These are phyloP conservation scores for Struthidea cinerea DNA, from an alignment of 2,113 vertebrate species.

Conservation along the genomic window DNA sequence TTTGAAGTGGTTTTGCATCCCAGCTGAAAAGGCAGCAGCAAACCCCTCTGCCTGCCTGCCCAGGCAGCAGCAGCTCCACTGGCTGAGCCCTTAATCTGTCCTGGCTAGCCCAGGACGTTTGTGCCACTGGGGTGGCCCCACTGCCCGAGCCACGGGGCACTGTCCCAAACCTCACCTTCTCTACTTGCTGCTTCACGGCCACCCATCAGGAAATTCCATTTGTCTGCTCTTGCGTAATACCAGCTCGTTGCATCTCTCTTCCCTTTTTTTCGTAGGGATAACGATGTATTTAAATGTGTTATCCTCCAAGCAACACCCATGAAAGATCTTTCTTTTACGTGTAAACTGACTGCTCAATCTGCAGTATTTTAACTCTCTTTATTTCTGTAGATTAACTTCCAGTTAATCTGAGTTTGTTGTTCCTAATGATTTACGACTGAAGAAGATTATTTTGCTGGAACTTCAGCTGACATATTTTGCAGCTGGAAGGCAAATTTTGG, in stretches of 20 bases:
- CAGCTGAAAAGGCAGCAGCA: background rate
- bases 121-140: background rate
- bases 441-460: background rate
- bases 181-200: background rate
- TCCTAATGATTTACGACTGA: conserved; percentile 5
- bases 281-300: background rate
- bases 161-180: background rate
- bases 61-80: background rate
- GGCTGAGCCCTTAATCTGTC: background rate
- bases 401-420: conserved; percentile 50
- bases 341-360: background rate
- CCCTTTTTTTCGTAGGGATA: background rate
- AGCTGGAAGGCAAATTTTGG: conserved; percentile 59
- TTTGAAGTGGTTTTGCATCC: background rate
- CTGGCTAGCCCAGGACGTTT: background rate
- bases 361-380: background rate
- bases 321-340: background rate
- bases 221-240: background rate
- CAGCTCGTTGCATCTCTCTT: background rate
- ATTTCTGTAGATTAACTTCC: conserved; percentile 41
- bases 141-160: background rate
- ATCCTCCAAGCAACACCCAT: background rate
- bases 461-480: conserved; percentile 54
- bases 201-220: background rate
- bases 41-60: background rate